A percentile compares a stretch with the other conserved stretches of the same genome.
phyloP scores from a whole-genome alignment of 2,888 invertebrate genomes.

The Mamestra brassicae region DNA sequence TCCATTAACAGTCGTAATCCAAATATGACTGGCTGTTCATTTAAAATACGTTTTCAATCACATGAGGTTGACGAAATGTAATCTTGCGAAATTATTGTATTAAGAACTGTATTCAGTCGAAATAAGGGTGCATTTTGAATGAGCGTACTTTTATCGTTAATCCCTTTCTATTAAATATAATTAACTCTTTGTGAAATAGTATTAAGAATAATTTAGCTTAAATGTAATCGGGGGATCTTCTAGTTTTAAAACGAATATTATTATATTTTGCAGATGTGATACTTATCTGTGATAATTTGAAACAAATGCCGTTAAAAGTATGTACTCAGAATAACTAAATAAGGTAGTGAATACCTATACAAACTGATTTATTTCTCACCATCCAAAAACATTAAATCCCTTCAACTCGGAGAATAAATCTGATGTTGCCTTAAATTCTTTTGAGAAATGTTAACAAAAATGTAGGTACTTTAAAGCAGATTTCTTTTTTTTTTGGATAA shows the following conservation, averaged over 20 bases:
- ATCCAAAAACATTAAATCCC: background rate
- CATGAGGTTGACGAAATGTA: background rate
- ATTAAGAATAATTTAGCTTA: conserved; percentile 49
- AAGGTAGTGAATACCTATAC: background rate
- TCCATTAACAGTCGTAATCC: conserved; percentile 1
- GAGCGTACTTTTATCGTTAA: conserved; percentile 8
- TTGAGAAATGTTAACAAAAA: background rate
- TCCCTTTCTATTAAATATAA: conserved; percentile 23
- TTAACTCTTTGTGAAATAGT: conserved; percentile 38
- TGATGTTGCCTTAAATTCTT: too few species aligned
- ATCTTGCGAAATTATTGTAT: background rate
- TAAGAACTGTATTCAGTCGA: background rate
- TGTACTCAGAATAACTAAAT: conserved; percentile 3
- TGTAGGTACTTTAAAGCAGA: too few species aligned
- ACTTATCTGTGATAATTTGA: conserved; percentile 83
- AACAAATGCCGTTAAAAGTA: conserved; percentile 55
- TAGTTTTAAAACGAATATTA: conserved; percentile 63
- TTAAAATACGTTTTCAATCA: conserved; percentile 22
- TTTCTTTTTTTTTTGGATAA: too few species aligned
- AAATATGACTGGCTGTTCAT: conserved; percentile 13
- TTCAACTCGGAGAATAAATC: too few species aligned
- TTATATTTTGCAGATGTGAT: conserved; percentile 81
- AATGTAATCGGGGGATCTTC: conserved; percentile 68
- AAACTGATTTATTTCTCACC: background rate
- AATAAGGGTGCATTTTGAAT: conserved; percentile 27